Percentiles rank a stretch among this genome's conserved stretches.
Conservation (phyloP, 2,113 vertebrate species). For the Monarcha castaneiventris region DNA sequence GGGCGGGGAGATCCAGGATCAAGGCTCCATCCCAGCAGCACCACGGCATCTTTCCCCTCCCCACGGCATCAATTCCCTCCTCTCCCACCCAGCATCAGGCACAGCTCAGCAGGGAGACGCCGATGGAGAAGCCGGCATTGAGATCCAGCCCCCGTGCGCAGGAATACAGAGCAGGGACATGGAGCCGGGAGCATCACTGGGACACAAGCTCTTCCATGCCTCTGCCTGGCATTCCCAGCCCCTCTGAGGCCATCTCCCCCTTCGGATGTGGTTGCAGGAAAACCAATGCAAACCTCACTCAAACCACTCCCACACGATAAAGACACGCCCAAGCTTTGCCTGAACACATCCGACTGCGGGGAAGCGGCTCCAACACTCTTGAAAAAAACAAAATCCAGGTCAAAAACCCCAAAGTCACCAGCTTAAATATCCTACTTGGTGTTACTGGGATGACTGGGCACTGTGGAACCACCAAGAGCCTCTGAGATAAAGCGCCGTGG, state of each 20-base stretch:
- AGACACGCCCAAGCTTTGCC: conserved; percentile 27
- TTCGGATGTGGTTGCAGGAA: not conserved
- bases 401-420: not conserved
- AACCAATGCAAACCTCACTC: conserved; percentile 30
- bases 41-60: rapidly evolving
- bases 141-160: not conserved
- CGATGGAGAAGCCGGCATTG: rapidly evolving
- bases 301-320: not conserved
- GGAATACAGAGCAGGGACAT: rapidly evolving
- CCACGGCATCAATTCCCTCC: not conserved
- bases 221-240: not conserved
- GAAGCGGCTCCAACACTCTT: not conserved
- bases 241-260: rapidly evolving
- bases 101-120: not conserved
- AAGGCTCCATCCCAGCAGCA: not conserved
- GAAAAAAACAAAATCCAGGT: not conserved
- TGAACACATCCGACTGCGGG: not conserved
- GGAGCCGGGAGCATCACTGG: not conserved
- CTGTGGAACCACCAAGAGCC: not conserved
- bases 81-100: not conserved
- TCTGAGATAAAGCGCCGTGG: not conserved
- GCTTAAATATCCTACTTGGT: not conserved
- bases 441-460: not conserved
- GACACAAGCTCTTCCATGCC: not conserved
- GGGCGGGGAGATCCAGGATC: not conserved